Evolutionary conservation across 2,113 vertebrate genomes (phyloP), one percentile per base, ranked within the genome.

Genomic region (Rhynchomys soricoides): DNA sequence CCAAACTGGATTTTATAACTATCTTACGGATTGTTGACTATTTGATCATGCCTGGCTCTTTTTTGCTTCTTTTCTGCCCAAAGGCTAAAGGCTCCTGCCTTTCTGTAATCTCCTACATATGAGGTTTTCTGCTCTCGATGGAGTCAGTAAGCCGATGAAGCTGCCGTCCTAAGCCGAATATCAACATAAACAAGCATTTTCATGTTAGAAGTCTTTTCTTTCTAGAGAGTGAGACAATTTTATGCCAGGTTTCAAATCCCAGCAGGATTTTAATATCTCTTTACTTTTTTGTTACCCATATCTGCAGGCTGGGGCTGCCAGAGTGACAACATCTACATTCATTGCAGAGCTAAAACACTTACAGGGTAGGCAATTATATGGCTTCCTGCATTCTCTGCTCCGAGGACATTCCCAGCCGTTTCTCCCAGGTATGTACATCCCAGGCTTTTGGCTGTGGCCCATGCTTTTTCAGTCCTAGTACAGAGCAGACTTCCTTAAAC

Each of bases 181-280:
- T 96, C 96, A 96, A 97, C 87, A 96, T 77, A 74, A 95, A 89
- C 91, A 70, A 55, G 59, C 87, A 90, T 95, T 96, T 89, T 97
- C 50, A 85, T 91, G 78, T 94, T 93, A 64, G 1, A 94, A 95
- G 50, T 77, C 74, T 96, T 93, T 48, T 78, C 92, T 92, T 82
- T 50, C n/a, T 64, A 88, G 89, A 88, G 40, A 57, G 13, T 40
- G 50, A 77, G 89, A 52, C 74, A n/a, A 21, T 82, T 73, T 95
- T 82, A 86, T 31, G 21, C 93, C 78, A 95, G 93, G 89, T 96
- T 89, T 70, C 89, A 87, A 87, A 87, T 87, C 34, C 43, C 89
- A 93, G 82, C 77, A 97, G 82, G 86, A 94, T 96, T 52, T 93
- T 57, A 96, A 83, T 71, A 91, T 64, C 59, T 93, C 24, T 89